Conservation (phyloP, 2,113 vertebrate genomes). For the Agelaius tricolor region DNA sequence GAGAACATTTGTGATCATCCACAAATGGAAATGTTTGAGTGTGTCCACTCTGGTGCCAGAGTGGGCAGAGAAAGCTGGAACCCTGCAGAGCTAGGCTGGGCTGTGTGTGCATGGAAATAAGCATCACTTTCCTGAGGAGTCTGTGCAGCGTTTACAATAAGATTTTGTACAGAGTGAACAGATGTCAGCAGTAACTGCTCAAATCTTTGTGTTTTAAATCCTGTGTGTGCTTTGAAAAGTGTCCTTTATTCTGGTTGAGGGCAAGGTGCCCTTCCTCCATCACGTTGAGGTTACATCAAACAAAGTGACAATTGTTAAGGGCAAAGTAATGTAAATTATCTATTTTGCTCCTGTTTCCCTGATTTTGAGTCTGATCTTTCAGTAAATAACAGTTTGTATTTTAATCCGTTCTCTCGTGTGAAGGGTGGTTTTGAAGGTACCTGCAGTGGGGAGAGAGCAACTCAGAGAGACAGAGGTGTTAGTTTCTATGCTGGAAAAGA, state of each 20-base stretch:
- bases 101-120: neutral
- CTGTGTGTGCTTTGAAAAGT: neutral
- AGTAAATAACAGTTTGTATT: neutral
- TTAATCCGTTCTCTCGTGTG: neutral
- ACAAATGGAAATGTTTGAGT: neutral
- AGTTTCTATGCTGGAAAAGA: neutral
- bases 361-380: neutral
- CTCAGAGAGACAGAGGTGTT: neutral
- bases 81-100: neutral
- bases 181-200: neutral
- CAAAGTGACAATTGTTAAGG: neutral
- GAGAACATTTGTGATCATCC: neutral
- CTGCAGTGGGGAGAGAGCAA: neutral
- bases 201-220: neutral
- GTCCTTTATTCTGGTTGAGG: neutral
- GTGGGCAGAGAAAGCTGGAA: neutral
- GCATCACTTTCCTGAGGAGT: neutral
- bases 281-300: neutral
- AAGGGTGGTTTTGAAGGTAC: neutral
- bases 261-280: neutral
- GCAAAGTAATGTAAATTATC: neutral
- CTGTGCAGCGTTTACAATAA: accelerated
- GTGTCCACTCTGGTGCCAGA: neutral
- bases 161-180: neutral
- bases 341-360: neutral